These are phyloP conservation scores for Sarcophaga rosellei DNA, from an alignment of 2,888 invertebrate genomes.

Conservation along the genomic window DNA sequence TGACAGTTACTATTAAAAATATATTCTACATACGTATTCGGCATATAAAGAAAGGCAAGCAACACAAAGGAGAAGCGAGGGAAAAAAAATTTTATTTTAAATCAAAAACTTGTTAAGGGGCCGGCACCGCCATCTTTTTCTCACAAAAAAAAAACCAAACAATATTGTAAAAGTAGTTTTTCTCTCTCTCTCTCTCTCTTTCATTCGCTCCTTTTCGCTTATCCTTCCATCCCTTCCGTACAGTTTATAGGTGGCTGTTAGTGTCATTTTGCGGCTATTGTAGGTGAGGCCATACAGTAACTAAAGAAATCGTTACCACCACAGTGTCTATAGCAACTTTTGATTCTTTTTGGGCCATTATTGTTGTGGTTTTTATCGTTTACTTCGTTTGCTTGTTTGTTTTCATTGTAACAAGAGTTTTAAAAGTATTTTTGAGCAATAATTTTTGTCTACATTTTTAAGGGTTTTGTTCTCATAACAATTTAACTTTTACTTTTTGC, in stretches of 20 bases:
- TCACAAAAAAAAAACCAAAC: not conserved
- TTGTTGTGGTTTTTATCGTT: constrained; percentile 26
- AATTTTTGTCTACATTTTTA: not conserved
- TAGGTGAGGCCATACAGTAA: constrained; percentile 9
- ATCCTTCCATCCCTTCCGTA: not conserved
- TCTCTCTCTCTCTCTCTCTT: not conserved
- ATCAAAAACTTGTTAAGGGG: constrained; percentile 9
- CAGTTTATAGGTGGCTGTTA: not conserved
- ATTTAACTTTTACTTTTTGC: constrained; percentile 5
- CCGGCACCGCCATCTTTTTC: not conserved
- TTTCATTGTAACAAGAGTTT: constrained; percentile 35
- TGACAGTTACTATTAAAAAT: constrained; percentile 56
- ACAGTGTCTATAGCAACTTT: not conserved
- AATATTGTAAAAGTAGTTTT: constrained; percentile 22
- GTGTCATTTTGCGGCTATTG: not conserved
- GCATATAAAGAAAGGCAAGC: not conserved
- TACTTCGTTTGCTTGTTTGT: not conserved
- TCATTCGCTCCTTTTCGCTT: not conserved
- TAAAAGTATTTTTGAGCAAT: constrained; percentile 17
- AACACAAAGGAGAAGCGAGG: not conserved
- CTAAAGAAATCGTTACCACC: not conserved
- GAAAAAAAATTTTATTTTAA: constrained; percentile 5
- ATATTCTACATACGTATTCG: not conserved
- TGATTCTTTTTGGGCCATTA: not conserved
- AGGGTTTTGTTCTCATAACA: not conserved